Evolutionary conservation across 2,113 vertebrate genomes (phyloP).

Genomic region (Oxyura jamaicensis): DNA sequence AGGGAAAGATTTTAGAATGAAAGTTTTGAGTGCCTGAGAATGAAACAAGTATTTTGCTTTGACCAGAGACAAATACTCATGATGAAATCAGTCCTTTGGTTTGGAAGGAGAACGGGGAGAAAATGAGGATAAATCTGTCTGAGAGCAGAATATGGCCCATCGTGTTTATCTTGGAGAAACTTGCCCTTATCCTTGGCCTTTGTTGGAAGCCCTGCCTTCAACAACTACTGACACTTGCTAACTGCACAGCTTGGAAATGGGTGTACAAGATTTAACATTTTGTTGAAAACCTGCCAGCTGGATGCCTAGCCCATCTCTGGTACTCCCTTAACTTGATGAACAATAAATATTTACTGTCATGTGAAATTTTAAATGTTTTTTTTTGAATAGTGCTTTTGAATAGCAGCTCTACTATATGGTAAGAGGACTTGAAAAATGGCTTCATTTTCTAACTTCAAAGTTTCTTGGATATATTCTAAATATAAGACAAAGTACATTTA

Average conservation of each 20-base stretch:
- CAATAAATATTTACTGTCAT: conserved; percentile 60
- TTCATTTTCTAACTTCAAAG: conserved; percentile 4
- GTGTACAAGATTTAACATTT: conserved; percentile 17
- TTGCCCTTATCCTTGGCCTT: neutral
- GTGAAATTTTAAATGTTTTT: conserved; percentile 21
- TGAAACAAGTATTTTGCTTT: neutral
- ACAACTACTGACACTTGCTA: conserved; percentile 5
- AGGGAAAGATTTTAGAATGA: neutral
- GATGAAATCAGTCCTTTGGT: neutral
- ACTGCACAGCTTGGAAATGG: neutral
- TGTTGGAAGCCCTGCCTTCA: conserved; percentile 15
- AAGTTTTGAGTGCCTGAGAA: neutral
- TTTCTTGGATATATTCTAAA: neutral
- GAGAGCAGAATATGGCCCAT: neutral
- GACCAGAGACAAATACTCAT: neutral
- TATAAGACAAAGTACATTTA: conserved; percentile 51
- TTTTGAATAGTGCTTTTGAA: conserved; percentile 9
- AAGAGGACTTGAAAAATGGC: neutral
- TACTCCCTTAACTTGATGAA: conserved; percentile 37
- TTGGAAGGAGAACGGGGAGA: neutral
- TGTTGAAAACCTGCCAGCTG: conserved; percentile 22
- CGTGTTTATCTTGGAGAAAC: neutral
- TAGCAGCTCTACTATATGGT: conserved; percentile 39
- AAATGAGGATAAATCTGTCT: neutral
- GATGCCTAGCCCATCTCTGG: conserved; percentile 30